These are phyloP conservation scores for Amblyraja radiata DNA, from an alignment of 2,797 vertebrate genomes.

Conservation along the genomic window DNA sequence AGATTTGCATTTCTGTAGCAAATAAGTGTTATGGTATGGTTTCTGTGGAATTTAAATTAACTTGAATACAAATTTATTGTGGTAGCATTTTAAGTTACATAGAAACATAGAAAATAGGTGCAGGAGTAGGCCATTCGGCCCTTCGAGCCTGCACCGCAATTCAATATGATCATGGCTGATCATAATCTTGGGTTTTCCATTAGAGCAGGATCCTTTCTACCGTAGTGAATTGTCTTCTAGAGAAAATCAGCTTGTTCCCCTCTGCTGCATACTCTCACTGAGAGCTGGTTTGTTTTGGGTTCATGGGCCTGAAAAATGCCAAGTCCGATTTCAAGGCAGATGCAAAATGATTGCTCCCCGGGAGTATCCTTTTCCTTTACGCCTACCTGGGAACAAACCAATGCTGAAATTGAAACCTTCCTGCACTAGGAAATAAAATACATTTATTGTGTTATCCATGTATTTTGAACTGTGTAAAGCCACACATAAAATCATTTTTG, in stretches of 20 bases:
- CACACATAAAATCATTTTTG: background rate
- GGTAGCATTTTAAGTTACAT: background rate
- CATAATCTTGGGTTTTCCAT: background rate
- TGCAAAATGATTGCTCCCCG: background rate
- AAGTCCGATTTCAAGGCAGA: background rate
- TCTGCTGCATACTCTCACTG: background rate
- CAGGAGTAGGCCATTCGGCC: no score
- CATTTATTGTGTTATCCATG: no score
- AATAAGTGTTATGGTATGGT: background rate
- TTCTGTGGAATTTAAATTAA: background rate
- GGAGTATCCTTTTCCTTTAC: no score
- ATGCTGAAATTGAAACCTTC: background rate
- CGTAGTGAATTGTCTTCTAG: background rate
- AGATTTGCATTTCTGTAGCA: background rate
- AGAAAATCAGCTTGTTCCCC: background rate
- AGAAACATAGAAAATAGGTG: no score
- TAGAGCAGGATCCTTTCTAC: background rate
- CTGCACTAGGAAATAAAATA: background rate
- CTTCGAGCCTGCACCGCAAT: no score
- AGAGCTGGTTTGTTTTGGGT: background rate
- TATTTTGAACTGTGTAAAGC: no score
- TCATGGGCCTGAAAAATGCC: background rate
- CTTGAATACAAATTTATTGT: background rate
- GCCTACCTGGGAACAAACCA: no score
- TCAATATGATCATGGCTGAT: no score